Base-by-base conservation (phyloP, 2,888 invertebrate species). In the Acrocera orbiculus region DNA sequence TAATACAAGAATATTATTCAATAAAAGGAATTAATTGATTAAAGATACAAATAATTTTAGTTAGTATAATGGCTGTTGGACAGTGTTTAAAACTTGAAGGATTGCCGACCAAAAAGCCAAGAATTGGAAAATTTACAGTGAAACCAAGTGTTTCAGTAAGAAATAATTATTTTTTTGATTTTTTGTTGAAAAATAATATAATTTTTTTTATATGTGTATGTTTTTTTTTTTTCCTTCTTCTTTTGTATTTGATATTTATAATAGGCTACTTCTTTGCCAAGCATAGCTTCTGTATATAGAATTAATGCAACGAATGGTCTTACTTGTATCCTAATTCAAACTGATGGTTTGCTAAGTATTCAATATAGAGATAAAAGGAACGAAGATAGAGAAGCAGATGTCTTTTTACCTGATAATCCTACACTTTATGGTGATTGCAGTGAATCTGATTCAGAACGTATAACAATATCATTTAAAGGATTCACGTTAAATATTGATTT, bases 281-380 rank as follows among this genome's bases (percentile, higher is more conserved):
- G 58, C 9, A 62, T 63, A 44, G 62, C 68, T 16, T 66, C 68
- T 9, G 61, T 75, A 9, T 82, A 81, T 51, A 67, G 81, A 27
- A 64, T 79, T 19, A 69, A 72, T 44, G 69, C 72, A 25, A 67
- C 70, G 40, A 72, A 71, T 34, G 80, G 76, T 2, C 73, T 73
- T 41, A 81, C 83, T 1, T 85, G 85, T 50, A 82, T 85, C 42
- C 61, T 85, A 17, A 65, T 85, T 19, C 71, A 71, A 42, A 77
- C 78, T 15, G 85, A 85, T 52, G 83, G 77, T 0, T 56, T 83
- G 5, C 67, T 85, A 24, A 70, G 69, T 42, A 73, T 79, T 46
- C 71, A 71, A 25, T 80, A 77, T 56, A 66, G 71, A 31, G 76
- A 74, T 37, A 76, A 70, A 48, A 61, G 73, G 5, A 73, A 73